Conservation (phyloP, 1,140 invertebrate genomes). For the Ctenoplectra terminalis region DNA sequence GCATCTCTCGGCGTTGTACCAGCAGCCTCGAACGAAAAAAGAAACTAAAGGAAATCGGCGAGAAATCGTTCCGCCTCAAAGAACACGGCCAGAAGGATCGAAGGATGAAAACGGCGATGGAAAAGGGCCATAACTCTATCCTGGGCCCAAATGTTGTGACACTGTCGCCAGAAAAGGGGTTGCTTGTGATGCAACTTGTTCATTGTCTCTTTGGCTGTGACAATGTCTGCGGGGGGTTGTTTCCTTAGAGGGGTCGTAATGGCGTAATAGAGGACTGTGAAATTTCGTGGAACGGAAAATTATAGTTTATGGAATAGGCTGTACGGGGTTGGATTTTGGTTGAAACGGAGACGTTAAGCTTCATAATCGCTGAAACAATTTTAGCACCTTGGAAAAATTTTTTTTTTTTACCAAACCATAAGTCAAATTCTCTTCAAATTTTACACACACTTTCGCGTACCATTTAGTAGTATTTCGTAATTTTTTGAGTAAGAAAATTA, state of each 20-base stretch:
- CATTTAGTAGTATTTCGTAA: too few relatives aligned
- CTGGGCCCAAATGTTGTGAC: constrained; percentile 66
- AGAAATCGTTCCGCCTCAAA: constrained; percentile 35
- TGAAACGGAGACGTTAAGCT: too few relatives aligned
- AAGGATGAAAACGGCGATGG: constrained; percentile 39
- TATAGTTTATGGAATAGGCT: neutral
- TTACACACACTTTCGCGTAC: too few relatives aligned
- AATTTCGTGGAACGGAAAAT: neutral
- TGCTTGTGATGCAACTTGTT: neutral
- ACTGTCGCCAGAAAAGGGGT: constrained; percentile 53
- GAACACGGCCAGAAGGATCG: constrained; percentile 13
- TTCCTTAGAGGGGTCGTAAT: constrained; percentile 1
- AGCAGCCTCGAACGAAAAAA: neutral
- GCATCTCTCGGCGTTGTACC: too few relatives aligned
- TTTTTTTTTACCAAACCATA: too few relatives aligned
- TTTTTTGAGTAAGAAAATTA: too few relatives aligned
- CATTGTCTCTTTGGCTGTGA: constrained; percentile 47
- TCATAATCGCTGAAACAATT: too few relatives aligned
- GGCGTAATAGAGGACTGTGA: constrained; percentile 9
- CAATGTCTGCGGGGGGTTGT: constrained; percentile 36
- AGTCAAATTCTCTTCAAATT: too few relatives aligned
- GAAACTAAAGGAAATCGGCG: constrained; percentile 22
- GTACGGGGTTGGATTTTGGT: neutral
- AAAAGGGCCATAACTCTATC: constrained; percentile 59
- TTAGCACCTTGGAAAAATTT: too few relatives aligned